Conservation (phyloP, 2,888 invertebrate genomes). For the Neuroscelio doddi region DNA sequence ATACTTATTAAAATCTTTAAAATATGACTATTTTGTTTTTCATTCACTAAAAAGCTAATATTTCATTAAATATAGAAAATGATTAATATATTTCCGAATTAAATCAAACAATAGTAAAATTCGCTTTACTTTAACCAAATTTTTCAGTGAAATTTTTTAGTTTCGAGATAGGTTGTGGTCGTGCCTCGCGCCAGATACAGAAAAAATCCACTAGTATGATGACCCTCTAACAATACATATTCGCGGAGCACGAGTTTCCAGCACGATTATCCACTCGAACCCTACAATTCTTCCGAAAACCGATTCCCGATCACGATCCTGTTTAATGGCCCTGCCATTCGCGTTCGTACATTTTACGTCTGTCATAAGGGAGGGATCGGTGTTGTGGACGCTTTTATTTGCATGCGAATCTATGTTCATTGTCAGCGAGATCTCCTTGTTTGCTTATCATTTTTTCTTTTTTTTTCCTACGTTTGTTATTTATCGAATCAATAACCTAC, state of each 20-base stretch:
- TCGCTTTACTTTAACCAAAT: too few species aligned
- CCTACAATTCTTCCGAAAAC: conserved; percentile 54
- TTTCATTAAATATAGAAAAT: too few species aligned
- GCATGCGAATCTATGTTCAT: conserved; percentile 44
- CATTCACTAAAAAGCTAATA: too few species aligned
- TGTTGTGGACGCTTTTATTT: conserved; percentile 53
- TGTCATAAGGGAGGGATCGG: conserved; percentile 49
- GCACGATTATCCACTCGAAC: conserved; percentile 52
- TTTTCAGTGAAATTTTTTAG: neutral
- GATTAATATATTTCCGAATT: too few species aligned
- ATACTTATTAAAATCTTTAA: too few species aligned
- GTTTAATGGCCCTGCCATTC: conserved; percentile 57
- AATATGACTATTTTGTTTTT: too few species aligned
- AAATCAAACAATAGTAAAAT: neutral
- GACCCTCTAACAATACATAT: neutral
- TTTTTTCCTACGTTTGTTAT: neutral
- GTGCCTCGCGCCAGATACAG: neutral
- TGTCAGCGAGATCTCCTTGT: neutral
- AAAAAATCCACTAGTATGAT: neutral
- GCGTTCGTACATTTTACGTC: conserved; percentile 55
- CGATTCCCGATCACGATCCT: conserved; percentile 55
- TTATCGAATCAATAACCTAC: neutral
- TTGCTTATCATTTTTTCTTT: conserved; percentile 2
- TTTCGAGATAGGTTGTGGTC: neutral
- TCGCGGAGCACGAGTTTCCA: conserved; percentile 19